Evolutionary conservation across 92 coral and sea anemone genomes (phyloP).

Genomic region (Metridium senile): DNA sequence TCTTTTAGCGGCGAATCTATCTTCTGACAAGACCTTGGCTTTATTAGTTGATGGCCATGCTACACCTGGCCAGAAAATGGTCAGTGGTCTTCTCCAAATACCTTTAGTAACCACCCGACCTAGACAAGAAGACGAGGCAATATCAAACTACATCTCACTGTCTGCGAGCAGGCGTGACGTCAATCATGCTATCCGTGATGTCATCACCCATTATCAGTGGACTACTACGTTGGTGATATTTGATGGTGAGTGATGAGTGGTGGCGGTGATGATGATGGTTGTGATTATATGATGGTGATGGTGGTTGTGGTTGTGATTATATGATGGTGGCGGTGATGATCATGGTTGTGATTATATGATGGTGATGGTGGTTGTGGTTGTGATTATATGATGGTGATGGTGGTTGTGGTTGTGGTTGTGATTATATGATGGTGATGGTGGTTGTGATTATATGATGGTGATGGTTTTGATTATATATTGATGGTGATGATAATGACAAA

Average conservation of each 20-base stretch:
- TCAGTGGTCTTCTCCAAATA: conserved; percentile 41
- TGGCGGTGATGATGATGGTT: background rate
- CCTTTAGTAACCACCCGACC: conserved; percentile 57
- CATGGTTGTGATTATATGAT: no score
- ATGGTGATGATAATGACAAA: no score
- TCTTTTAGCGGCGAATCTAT: conserved; percentile 41
- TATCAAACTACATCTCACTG: conserved; percentile 32
- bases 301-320: no score
- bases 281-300: background rate
- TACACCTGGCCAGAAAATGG: conserved; percentile 35
- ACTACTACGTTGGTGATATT: conserved; percentile 39
- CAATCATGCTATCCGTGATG: conserved; percentile 34
- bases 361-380: no score
- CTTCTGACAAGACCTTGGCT: conserved; percentile 15
- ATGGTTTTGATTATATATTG: no score
- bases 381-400: no score
- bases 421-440: no score
- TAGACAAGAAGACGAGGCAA: conserved; percentile 15
- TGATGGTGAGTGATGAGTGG: conserved; percentile 43
- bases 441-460: no score
- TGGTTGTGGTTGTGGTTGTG: no score
- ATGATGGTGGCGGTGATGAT: no score
- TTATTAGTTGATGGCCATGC: conserved; percentile 35
- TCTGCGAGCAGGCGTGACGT: conserved; percentile 44
- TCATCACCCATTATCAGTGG: conserved; percentile 51